Base-by-base conservation (phyloP, 2,888 invertebrate species). In the Thalpophila matura region DNA sequence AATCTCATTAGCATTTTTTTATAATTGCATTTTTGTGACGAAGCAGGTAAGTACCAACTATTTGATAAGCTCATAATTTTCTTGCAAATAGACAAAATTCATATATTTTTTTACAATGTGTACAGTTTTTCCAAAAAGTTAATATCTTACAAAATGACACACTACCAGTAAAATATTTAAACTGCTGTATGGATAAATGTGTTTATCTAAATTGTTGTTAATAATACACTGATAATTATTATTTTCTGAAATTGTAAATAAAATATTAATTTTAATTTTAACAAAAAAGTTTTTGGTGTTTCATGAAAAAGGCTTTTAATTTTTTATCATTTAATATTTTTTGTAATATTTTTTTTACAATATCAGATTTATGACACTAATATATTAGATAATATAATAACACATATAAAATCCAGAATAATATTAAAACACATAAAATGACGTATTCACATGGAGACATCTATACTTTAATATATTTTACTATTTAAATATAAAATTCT, bases 401-500 rank as follows among this genome's bases (percentile, higher is more conserved):
- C 60, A 80, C 76, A 80, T 65, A 74, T 62, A 69, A 71, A 74
- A 56, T 64, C 16, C 45, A 58, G 68, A 76, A 78, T 69, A 68
- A 74, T 69, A 60, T 73, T 71, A 45, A 67, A 77, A 80, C 61
- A 80, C 69, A 75, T 56, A 74, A 70, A 68, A 71, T 80, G 68
- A 70, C 64, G 49, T 69, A 70, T 70, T 71, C 59, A 79, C 74
- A 75, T 46, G 72, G 62, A 74, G 70, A 75, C 69, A 75, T 77
- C 59, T 66, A 79, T 58, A 49, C 69, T 70, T 60, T 68, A 67
- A 70, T 78, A 74, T 66, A 75, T 59, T 69, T 75, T 56, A 81
- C 80, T 79, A 74, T 82, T 86, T 81, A 80, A 59, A 84, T 87
- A 92, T 87, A 92, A 93, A 93, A 94, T 76, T 86, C 90, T 91